Conservation (phyloP, 1,140 invertebrate genomes). For the Panagrolaimus sp. region DNA sequence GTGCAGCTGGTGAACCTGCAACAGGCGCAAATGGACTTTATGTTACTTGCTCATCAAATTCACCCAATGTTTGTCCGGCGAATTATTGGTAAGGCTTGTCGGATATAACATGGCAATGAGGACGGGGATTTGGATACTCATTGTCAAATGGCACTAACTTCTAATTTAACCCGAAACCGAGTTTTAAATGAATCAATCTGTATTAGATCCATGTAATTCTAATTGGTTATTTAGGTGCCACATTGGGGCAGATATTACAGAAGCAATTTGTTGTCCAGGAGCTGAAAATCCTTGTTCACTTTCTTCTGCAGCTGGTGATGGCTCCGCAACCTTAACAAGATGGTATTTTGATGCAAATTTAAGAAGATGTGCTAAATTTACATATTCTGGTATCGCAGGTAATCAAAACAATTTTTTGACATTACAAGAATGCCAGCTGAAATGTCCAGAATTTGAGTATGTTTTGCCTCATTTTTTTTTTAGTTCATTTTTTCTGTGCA, state of each 20-base stretch:
- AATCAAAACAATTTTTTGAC: conserved; percentile 21
- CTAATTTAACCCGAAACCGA: no score
- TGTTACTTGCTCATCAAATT: neutral
- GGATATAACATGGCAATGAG: no score
- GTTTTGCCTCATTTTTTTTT: neutral
- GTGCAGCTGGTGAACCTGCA: conserved; percentile 17
- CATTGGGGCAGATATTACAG: conserved; percentile 6
- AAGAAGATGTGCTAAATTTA: neutral
- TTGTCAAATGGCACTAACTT: no score
- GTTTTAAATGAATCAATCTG: no score
- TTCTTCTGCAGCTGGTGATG: neutral
- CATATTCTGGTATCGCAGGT: conserved; percentile 1
- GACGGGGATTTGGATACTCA: no score
- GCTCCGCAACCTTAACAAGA: neutral
- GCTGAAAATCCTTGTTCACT: conserved; percentile 15
- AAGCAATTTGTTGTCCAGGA: conserved; percentile 14
- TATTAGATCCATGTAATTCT: no score
- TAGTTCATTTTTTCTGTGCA: neutral
- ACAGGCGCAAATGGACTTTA: conserved; percentile 8
- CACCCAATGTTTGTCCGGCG: conserved; percentile 9
- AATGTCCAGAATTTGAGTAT: conserved; percentile 15
- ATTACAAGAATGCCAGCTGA: conserved; percentile 13
- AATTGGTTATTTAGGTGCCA: neutral
- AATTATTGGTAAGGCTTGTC: conserved; percentile 17
- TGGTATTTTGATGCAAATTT: neutral